phyloP scores from a whole-genome alignment of 2,113 vertebrate species.

The Bothrops jararaca region DNA sequence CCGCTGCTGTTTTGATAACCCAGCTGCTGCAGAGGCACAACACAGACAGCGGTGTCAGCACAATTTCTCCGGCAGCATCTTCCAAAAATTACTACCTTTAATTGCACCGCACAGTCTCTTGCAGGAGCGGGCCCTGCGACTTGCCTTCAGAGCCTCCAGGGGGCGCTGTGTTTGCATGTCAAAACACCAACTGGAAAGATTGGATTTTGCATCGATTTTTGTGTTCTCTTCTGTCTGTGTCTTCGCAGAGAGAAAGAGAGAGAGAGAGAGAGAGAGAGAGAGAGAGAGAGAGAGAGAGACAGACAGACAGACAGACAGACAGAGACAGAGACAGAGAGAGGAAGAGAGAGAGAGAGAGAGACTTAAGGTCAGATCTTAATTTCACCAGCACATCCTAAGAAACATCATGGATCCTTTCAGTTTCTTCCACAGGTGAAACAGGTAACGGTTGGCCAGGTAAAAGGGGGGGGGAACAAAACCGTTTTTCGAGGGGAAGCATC shows the following conservation, averaged over 20 bases:
- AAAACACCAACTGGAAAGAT: not conserved
- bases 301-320: no score
- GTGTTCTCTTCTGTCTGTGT: not conserved
- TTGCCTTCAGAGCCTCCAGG: not conserved
- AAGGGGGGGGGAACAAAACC: not conserved
- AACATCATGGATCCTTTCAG: not conserved
- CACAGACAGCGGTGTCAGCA: not conserved
- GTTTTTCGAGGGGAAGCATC: not conserved
- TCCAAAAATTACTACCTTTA: not conserved
- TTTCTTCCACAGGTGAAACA: no score
- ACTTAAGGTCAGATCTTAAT: not conserved
- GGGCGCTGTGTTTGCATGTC: not conserved
- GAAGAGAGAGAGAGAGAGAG: rapidly evolving
- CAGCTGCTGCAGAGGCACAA: not conserved
- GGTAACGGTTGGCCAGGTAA: no score
- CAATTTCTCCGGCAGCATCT: not conserved
- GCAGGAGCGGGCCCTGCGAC: not conserved
- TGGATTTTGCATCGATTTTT: not conserved
- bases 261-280: no score
- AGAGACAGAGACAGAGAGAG: no score
- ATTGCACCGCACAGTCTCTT: not conserved
- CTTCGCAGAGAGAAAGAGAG: not conserved
- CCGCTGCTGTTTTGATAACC: not conserved
- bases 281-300: rapidly evolving
- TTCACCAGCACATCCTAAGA: not conserved